These are phyloP conservation scores for Liposcelis brunnea DNA, from an alignment of 2,888 invertebrate species.

Conservation along the genomic window DNA sequence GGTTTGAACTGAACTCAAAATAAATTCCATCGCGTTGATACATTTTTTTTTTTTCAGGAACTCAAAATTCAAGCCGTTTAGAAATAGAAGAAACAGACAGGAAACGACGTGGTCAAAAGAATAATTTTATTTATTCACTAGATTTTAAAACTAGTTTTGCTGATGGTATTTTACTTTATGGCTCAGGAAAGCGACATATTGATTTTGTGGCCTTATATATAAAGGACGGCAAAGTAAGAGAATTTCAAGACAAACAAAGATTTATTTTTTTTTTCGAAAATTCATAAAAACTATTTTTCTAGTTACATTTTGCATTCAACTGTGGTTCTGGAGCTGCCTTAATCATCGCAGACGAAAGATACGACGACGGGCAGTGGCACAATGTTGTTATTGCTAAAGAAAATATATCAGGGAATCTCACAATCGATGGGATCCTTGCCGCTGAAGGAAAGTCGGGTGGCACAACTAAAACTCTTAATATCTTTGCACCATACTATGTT, in stretches of 20 bases:
- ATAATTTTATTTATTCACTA: conserved; percentile 56
- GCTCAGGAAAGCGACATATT: conserved; percentile 39
- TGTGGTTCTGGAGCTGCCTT: conserved; percentile 45
- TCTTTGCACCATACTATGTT: conserved; percentile 54
- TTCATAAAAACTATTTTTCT: conserved; percentile 12
- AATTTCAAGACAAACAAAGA: not conserved
- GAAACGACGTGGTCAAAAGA: conserved; percentile 18
- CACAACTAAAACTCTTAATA: conserved; percentile 33
- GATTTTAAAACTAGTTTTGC: conserved; percentile 56
- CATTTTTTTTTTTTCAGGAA: conserved; percentile 30
- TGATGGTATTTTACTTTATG: conserved; percentile 77
- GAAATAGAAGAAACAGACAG: conserved; percentile 26
- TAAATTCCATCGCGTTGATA: too few relatives aligned
- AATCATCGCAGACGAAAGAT: conserved; percentile 36
- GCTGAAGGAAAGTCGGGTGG: conserved; percentile 34
- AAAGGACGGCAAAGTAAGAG: conserved; percentile 47
- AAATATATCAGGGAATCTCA: conserved; percentile 42
- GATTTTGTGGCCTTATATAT: conserved; percentile 63
- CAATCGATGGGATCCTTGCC: conserved; percentile 42
- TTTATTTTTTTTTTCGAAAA: not conserved
- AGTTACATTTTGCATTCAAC: conserved; percentile 53
- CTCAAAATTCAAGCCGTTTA: conserved; percentile 48
- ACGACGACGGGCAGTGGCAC: conserved; percentile 70
- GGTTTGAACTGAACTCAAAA: too few relatives aligned
- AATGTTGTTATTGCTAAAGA: conserved; percentile 47